Evolutionary conservation across 2,113 vertebrate genomes (phyloP).

Genomic region (Nematolebias whitei): DNA sequence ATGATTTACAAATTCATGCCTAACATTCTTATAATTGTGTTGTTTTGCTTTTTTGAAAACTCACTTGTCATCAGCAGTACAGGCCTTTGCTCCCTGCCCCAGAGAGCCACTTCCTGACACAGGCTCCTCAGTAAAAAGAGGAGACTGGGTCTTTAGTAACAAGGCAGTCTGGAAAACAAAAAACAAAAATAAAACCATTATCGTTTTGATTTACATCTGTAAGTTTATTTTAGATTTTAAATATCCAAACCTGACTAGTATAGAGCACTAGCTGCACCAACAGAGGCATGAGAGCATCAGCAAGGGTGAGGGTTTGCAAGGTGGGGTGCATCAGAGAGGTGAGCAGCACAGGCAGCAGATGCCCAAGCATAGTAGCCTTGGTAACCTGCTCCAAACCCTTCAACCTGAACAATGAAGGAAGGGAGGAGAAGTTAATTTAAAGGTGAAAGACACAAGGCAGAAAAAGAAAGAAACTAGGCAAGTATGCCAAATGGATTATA

Average conservation of each 20-base stretch:
- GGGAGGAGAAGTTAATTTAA: background rate
- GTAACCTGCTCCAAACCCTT: conserved; percentile 97
- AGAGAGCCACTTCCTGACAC: conserved; percentile 74
- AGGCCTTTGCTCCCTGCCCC: conserved; percentile 84
- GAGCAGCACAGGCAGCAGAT: conserved; percentile 92
- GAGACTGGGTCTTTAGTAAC: conserved; percentile 94
- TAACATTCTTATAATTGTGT: too few species aligned
- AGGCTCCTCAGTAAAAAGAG: conserved; percentile 86
- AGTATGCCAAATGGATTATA: background rate
- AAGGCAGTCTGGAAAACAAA: conserved; percentile 87
- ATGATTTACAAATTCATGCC: background rate
- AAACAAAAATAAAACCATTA: conserved; percentile 8
- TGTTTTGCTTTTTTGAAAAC: conserved; percentile 16
- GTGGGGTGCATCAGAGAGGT: conserved; percentile 98
- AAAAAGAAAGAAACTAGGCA: background rate
- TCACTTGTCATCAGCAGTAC: conserved; percentile 72
- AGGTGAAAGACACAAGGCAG: too few species aligned
- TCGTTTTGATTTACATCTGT: too few species aligned
- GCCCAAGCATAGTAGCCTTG: conserved; percentile 97
- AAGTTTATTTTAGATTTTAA: background rate
- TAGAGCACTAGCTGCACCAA: conserved; percentile 96
- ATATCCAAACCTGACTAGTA: conserved; percentile 90
- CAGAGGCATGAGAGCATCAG: conserved; percentile 97
- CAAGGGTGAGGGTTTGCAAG: conserved; percentile 92
- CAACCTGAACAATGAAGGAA: conserved; percentile 77